Evolutionary conservation across 1,140 invertebrate species (phyloP), one percentile per base, ranked within the genome.

Genomic region (Episyrphus balteatus): DNA sequence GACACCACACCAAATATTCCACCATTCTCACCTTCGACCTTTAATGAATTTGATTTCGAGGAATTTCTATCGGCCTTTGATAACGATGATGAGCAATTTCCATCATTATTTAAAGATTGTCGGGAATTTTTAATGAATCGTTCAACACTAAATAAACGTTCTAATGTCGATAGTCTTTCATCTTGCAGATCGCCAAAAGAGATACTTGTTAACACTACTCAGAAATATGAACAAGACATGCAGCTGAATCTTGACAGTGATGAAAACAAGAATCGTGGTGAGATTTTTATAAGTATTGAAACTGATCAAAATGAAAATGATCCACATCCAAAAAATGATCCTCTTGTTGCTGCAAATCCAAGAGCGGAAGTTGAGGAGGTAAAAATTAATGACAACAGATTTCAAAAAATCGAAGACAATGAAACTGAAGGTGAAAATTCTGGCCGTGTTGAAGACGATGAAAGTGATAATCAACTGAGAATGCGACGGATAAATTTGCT

Each of bases 21-120:
- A 34, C 42, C 47, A 42, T 49, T 34, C 48, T 54, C 17, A 41
- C 39, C 44, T 48, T 59, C 63, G 12, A 56, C 58, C 13, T 64
- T 69, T 38, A 66, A 69, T 43, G 63, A 69, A 46, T 66, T 67
- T 51, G 63, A 70, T 48, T 74, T 75, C 51, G 74, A 76, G 53
- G 73, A 75, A 53, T 59, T 75, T 47, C 69, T 73, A 41, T 70
- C 67, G 42, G 70, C 73, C 48, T 73, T 75, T 53, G 73, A 74
- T 42, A 60, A 66, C 43, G 70, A 74, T 50, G 71, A 73, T 46
- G 66, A 61, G 19, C 61, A 65, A 46, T 55, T 63, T 55, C 66
- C 62, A 57, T 60, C 66, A 21, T 50, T 66, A 33, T 67, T 68
- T 46, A 68, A 66, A 42, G 60, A 66, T 54, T 68, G 65, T 52